Evolutionary conservation across 1,140 invertebrate genomes (phyloP).

Genomic region (Artemia franciscana): DNA sequence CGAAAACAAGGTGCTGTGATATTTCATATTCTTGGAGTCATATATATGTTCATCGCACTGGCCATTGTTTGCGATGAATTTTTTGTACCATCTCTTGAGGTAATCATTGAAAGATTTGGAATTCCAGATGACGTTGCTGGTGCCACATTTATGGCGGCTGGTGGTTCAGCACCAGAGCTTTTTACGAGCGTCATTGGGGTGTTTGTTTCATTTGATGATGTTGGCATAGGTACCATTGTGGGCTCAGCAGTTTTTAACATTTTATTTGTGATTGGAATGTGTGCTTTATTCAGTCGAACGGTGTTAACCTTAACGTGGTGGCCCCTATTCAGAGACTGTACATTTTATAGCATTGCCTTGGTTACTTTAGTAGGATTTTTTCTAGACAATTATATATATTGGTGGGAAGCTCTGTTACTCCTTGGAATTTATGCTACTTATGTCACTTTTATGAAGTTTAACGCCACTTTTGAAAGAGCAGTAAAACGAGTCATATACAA

Average conservation of each 20-base stretch:
- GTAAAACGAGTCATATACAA: constrained; percentile 67
- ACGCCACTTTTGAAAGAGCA: constrained; percentile 51
- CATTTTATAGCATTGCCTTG: constrained; percentile 78
- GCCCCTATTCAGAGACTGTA: constrained; percentile 83
- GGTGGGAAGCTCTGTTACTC: constrained; percentile 71
- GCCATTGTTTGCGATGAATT: constrained; percentile 83
- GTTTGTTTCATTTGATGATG: constrained; percentile 83
- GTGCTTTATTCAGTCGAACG: constrained; percentile 68
- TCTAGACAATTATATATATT: constrained; percentile 64
- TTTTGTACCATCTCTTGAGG: constrained; percentile 75
- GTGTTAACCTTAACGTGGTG: constrained; percentile 71
- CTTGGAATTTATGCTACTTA: constrained; percentile 62
- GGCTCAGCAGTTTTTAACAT: constrained; percentile 88
- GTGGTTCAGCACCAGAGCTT: constrained; percentile 67
- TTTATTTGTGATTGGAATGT: constrained; percentile 81
- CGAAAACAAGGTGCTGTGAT: constrained; percentile 55
- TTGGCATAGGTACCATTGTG: constrained; percentile 78
- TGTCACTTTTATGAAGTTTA: constrained; percentile 81
- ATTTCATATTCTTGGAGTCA: constrained; percentile 62
- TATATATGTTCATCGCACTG: constrained; percentile 82
- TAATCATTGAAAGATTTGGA: constrained; percentile 75
- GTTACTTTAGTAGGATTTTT: constrained; percentile 80
- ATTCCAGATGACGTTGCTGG: constrained; percentile 77
- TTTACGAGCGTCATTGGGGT: constrained; percentile 81
- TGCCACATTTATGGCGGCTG: constrained; percentile 80